Evolutionary conservation across 2,797 vertebrate species (phyloP).

Genomic region (Ctenopoma multispine): DNA sequence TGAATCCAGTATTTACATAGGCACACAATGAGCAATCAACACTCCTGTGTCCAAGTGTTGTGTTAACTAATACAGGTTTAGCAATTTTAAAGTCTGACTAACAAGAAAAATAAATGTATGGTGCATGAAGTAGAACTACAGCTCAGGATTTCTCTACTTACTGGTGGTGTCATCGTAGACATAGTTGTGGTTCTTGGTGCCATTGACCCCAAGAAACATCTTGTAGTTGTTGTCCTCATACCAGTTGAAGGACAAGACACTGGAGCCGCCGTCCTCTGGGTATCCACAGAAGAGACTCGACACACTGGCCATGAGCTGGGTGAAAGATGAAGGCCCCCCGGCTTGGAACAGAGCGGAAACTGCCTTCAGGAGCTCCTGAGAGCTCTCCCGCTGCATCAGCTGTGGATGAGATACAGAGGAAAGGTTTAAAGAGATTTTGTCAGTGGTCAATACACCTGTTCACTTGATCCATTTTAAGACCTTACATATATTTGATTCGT

Average conservation of each 20-base stretch:
- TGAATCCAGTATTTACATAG: too few species aligned
- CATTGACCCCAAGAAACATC: slow-evolving; percentile 94
- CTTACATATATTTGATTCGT: too few species aligned
- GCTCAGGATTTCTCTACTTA: slow-evolving; percentile 80
- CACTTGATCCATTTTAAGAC: background rate
- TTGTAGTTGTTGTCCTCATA: slow-evolving; percentile 99
- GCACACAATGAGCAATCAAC: too few species aligned
- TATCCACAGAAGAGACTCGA: slow-evolving; percentile 94
- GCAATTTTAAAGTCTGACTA: too few species aligned
- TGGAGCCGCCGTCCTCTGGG: slow-evolving; percentile 90
- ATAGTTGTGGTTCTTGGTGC: slow-evolving; percentile 86
- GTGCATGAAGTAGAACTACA: background rate
- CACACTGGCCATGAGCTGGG: slow-evolving; percentile 83
- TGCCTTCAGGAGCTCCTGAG: slow-evolving; percentile 85
- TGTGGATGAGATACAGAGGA: slow-evolving; percentile 52
- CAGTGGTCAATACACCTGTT: background rate
- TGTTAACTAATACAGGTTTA: too few species aligned
- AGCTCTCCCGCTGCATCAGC: slow-evolving; percentile 85
- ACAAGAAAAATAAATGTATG: too few species aligned
- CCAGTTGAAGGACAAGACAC: slow-evolving; percentile 97
- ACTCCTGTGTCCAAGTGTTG: too few species aligned
- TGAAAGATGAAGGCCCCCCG: slow-evolving; percentile 83
- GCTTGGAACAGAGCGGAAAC: slow-evolving; percentile 83
- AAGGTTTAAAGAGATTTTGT: background rate
- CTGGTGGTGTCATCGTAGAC: slow-evolving; percentile 89